Evolutionary conservation across 2,113 vertebrate species (phyloP).

Genomic region (Thermophis baileyi): DNA sequence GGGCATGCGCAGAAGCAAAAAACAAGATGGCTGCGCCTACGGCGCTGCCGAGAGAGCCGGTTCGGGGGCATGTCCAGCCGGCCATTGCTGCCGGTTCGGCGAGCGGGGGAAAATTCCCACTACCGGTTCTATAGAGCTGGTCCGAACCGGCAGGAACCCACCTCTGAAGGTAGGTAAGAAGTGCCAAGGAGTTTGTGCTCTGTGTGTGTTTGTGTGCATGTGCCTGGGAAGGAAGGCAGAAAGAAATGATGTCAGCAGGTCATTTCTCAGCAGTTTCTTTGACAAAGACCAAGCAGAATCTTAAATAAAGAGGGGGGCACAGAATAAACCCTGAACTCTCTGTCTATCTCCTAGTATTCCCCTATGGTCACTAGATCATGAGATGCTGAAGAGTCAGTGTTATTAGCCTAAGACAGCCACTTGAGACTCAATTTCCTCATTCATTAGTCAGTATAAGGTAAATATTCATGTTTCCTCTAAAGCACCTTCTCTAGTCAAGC

Average conservation of each 20-base stretch:
- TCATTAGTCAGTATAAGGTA: background rate
- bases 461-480: background rate
- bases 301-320: background rate
- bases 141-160: too few species aligned
- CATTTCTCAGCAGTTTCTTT: background rate
- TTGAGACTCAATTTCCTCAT: background rate
- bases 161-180: background rate
- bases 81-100: too few species aligned
- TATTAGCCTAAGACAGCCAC: background rate
- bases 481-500: background rate
- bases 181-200: background rate
- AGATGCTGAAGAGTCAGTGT: background rate
- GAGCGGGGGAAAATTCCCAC: too few species aligned
- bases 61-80: too few species aligned
- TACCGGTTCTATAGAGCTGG: too few species aligned
- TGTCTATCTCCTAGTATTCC: background rate
- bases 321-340: background rate
- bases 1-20: too few species aligned
- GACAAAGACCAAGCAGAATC: background rate
- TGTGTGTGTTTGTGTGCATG: background rate
- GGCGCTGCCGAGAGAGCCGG: too few species aligned
- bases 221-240: background rate
- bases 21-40: too few species aligned
- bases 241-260: background rate
- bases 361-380: background rate